Percentiles rank a stretch among this genome's conserved stretches.
Conservation (phyloP, 2,113 vertebrate genomes). For the Labeo catla region DNA sequence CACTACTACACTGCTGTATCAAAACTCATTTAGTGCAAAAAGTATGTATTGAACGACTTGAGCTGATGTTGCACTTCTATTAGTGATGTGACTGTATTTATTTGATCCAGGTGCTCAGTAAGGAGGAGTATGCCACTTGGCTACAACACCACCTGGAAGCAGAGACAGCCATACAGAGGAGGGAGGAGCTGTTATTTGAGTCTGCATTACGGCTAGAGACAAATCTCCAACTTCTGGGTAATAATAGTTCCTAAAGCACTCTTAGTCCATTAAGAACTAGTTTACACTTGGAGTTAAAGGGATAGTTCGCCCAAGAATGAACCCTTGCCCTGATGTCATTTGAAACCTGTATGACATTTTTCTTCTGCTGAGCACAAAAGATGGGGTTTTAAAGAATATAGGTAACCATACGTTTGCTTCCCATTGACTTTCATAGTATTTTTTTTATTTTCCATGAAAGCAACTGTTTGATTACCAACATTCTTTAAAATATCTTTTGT, state of each 20-base stretch:
- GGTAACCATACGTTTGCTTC: neutral
- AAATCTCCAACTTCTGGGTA: conserved; percentile 92
- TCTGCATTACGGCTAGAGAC: conserved; percentile 90
- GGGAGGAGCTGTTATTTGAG: conserved; percentile 91
- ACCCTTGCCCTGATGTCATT: neutral
- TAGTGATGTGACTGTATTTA: neutral
- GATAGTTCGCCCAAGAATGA: neutral
- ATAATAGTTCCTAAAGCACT: conserved; percentile 9
- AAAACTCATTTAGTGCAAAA: neutral
- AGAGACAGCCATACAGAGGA: conserved; percentile 88
- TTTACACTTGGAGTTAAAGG: neutral
- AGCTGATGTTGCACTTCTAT: neutral
- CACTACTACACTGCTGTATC: neutral
- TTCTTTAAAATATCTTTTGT: neutral
- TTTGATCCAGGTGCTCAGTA: conserved; percentile 82
- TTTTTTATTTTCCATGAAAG: neutral
- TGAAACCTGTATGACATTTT: neutral
- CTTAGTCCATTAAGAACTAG: neutral
- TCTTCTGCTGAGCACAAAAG: neutral
- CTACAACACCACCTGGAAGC: conserved; percentile 89
- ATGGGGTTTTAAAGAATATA: no score
- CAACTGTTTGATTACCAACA: neutral
- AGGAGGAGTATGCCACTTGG: conserved; percentile 94
- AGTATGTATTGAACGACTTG: neutral
- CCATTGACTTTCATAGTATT: neutral